Evolutionary conservation across 2,797 vertebrate genomes (phyloP).

Genomic region (Champsocephalus esox): DNA sequence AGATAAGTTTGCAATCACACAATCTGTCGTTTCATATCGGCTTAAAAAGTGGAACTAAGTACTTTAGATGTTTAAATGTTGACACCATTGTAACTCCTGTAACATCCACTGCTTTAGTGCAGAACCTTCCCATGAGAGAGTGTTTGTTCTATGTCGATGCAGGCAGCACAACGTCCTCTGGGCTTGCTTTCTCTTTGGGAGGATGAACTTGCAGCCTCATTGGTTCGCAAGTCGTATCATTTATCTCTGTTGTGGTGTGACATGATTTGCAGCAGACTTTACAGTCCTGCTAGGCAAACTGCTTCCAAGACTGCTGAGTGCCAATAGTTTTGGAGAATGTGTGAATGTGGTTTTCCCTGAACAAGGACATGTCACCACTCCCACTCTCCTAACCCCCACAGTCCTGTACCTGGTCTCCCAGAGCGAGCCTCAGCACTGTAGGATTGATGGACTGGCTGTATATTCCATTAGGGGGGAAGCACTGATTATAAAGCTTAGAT

Average conservation of each 20-base stretch:
- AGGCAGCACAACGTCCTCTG: slow-evolving; percentile 35
- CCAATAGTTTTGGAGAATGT: slow-evolving; percentile 55
- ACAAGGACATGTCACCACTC: slow-evolving; percentile 69
- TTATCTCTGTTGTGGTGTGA: slow-evolving; percentile 68
- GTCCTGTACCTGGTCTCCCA: slow-evolving; percentile 52
- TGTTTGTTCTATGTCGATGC: slow-evolving; percentile 18
- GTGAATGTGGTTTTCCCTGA: slow-evolving; percentile 55
- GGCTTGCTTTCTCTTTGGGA: slow-evolving; percentile 42
- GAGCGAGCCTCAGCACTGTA: slow-evolving; percentile 48
- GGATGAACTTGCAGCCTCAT: slow-evolving; percentile 68
- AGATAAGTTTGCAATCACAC: slow-evolving; percentile 39
- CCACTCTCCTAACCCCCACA: slow-evolving; percentile 54
- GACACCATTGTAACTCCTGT: slow-evolving; percentile 5
- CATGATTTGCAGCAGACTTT: slow-evolving; percentile 72
- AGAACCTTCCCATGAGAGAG: slow-evolving; percentile 16
- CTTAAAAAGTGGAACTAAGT: slow-evolving; percentile 16
- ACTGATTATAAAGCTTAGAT: slow-evolving; percentile 65
- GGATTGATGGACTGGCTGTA: slow-evolving; percentile 76
- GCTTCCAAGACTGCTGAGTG: slow-evolving; percentile 64
- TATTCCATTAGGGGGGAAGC: slow-evolving; percentile 68
- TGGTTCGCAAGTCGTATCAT: slow-evolving; percentile 67
- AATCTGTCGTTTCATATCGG: slow-evolving; percentile 42
- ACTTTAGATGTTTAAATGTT: slow-evolving; percentile 18
- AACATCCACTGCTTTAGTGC: slow-evolving; percentile 16
- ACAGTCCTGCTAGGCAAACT: slow-evolving; percentile 58